phyloP scores from a whole-genome alignment of 2,113 vertebrate species.

The Nerophis ophidion region DNA sequence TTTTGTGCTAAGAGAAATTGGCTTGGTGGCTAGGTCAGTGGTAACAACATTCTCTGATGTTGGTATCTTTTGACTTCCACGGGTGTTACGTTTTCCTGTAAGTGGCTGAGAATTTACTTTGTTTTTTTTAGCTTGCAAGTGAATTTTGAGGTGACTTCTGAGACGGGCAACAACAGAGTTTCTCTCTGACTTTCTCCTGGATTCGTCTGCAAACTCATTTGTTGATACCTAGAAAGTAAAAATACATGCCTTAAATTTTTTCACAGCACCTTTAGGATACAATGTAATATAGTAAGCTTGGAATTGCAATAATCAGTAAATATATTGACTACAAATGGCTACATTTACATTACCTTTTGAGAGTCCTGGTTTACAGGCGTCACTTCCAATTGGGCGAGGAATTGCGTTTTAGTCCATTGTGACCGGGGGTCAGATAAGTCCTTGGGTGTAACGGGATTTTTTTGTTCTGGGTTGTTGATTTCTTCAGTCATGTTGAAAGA shows the following conservation, averaged over 20 bases:
- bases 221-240: conserved; percentile 20
- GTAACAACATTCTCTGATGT: background rate
- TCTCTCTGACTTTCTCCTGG: conserved; percentile 13
- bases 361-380: background rate
- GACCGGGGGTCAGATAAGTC: background rate
- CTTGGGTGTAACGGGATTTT: no score
- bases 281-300: no score
- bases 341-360: background rate
- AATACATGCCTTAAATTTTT: background rate
- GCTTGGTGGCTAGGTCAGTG: background rate
- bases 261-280: no score
- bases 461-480: background rate
- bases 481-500: background rate
- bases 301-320: no score
- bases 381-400: background rate
- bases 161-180: conserved; percentile 21
- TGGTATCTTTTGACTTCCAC: no score
- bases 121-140: conserved; percentile 7
- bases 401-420: background rate
- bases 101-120: background rate
- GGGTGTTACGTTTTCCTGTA: background rate
- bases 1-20: background rate
- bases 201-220: background rate
- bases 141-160: conserved; percentile 31
- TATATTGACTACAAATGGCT: no score